A percentile compares a stretch with the other conserved stretches of the same genome.
Conservation (phyloP, 1,140 invertebrate genomes). For the Euglossa dilemma region DNA sequence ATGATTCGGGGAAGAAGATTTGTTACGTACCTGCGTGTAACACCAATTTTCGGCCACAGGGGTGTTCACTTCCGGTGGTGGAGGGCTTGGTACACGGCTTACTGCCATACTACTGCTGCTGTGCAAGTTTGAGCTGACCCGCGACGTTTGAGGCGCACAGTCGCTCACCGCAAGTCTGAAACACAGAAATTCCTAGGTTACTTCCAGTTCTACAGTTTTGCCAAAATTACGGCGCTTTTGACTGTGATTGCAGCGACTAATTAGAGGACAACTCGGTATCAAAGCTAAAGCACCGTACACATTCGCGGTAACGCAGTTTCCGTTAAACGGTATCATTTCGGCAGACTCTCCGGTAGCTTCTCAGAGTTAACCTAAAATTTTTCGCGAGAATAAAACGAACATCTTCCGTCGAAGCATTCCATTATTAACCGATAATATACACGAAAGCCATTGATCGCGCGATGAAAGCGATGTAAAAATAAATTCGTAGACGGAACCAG, state of each 20-base stretch:
- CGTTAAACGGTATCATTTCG: no score
- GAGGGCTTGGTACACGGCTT: constrained; percentile 94
- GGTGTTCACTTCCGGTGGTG: constrained; percentile 94
- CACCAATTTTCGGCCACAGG: constrained; percentile 98
- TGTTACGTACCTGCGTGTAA: constrained; percentile 92
- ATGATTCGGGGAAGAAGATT: background rate
- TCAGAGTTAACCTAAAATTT: no score
- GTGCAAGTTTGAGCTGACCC: constrained; percentile 90
- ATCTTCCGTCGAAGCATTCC: no score
- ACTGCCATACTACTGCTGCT: constrained; percentile 92
- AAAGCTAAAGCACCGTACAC: background rate
- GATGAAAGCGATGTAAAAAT: no score
- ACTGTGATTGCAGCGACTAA: background rate
- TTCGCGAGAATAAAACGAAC: no score
- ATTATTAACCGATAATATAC: no score
- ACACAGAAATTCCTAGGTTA: constrained; percentile 56
- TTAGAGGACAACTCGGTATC: background rate
- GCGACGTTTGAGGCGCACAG: constrained; percentile 91
- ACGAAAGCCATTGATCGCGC: no score
- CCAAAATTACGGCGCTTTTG: background rate
- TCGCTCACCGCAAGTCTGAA: constrained; percentile 92
- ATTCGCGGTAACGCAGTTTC: no score
- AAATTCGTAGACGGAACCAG: no score
- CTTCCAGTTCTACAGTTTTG: background rate
- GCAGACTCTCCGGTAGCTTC: no score